Conservation (phyloP, 2,113 vertebrate species). For the Astatotilapia flaviijosephi region DNA sequence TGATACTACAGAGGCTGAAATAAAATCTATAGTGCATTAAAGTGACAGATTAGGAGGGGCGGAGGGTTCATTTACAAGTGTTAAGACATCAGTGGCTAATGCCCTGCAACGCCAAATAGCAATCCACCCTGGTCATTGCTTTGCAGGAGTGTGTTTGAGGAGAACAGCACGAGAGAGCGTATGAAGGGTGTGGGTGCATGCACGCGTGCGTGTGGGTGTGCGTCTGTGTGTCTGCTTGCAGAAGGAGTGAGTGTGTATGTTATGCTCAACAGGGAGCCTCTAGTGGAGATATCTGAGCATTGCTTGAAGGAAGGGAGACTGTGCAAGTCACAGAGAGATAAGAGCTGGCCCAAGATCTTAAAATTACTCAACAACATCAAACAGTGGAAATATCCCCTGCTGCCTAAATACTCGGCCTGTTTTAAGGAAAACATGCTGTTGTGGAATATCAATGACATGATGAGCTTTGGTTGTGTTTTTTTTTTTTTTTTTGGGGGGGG, state of each 20-base stretch:
- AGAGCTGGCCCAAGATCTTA: neutral
- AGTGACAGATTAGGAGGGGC: constrained; percentile 97
- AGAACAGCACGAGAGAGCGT: constrained; percentile 7
- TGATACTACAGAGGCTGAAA: constrained; percentile 92
- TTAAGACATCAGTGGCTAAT: constrained; percentile 96
- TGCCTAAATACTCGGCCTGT: neutral
- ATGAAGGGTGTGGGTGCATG: neutral
- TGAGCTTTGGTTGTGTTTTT: neutral
- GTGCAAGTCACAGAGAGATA: neutral
- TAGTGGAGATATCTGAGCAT: constrained; percentile 31
- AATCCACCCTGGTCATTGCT: constrained; percentile 80
- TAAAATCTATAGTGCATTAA: constrained; percentile 99
- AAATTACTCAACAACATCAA: constrained; percentile 6
- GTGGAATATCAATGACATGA: neutral
- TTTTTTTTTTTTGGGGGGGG: fast-evolving
- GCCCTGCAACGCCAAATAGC: constrained; percentile 92
- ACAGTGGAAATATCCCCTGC: neutral
- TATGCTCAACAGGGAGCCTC: constrained; percentile 32
- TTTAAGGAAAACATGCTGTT: neutral
- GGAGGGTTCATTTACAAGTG: constrained; percentile 98
- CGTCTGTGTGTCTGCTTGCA: neutral
- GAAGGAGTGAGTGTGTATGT: neutral
- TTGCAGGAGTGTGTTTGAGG: constrained; percentile 22
- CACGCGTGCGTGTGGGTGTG: neutral
- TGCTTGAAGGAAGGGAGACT: neutral